phyloP scores from a whole-genome alignment of 2,888 invertebrate species.

The Scotopteryx bipunctaria region DNA sequence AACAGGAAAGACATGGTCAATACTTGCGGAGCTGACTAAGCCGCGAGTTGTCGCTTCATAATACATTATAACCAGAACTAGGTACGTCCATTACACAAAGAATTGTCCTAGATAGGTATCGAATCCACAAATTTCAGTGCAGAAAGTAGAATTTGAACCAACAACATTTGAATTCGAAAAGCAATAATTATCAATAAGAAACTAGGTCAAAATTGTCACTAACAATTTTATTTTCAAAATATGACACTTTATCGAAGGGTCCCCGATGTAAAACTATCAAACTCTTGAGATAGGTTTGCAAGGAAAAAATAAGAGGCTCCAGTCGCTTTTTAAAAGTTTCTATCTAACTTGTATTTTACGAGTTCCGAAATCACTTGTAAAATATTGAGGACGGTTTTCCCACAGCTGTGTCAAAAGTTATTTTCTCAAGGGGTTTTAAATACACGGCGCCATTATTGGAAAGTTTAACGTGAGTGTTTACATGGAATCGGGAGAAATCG shows the following conservation, averaged over 20 bases:
- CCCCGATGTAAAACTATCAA: conserved; percentile 73
- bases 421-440: conserved; percentile 58
- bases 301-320: conserved; percentile 64
- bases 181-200: too few species aligned
- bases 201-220: conserved; percentile 8
- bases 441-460: conserved; percentile 32
- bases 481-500: background rate
- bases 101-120: too few species aligned
- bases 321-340: conserved; percentile 68
- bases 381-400: conserved; percentile 57
- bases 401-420: conserved; percentile 58
- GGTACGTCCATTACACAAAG: too few species aligned
- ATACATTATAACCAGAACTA: too few species aligned
- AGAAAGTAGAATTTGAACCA: too few species aligned
- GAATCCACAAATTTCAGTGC: too few species aligned
- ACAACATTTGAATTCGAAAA: too few species aligned
- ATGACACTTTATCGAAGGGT: conserved; percentile 76
- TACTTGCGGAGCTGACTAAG: too few species aligned
- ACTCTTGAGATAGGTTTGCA: conserved; percentile 66
- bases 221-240: conserved; percentile 42
- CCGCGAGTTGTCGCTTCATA: too few species aligned
- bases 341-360: conserved; percentile 63
- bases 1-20: too few species aligned
- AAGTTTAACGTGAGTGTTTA: conserved; percentile 10
- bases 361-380: conserved; percentile 68